phyloP scores from a whole-genome alignment of 1,140 invertebrate species.

The Armadillidium nasatum region DNA sequence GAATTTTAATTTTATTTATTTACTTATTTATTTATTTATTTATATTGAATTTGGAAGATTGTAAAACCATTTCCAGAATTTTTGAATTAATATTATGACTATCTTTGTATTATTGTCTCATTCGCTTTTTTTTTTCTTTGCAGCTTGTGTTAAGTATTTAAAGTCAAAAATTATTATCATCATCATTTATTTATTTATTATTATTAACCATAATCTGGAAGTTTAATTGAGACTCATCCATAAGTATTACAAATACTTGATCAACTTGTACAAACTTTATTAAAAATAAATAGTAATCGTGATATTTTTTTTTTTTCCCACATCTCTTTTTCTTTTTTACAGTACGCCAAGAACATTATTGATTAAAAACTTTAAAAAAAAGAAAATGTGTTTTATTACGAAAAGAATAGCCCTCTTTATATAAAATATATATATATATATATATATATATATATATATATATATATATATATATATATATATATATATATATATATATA shows the following conservation, averaged over 20 bases:
- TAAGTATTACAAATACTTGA: background rate
- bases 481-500: too few species aligned
- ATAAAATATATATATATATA: too few species aligned
- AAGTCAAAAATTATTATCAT: background rate
- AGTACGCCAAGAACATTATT: too few species aligned
- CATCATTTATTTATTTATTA: background rate
- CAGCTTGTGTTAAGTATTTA: too few species aligned
- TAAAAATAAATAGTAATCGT: background rate
- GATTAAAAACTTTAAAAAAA: too few species aligned
- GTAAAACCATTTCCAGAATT: background rate
- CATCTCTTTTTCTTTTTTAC: background rate
- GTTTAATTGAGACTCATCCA: background rate
- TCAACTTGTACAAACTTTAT: slow-evolving; percentile 11
- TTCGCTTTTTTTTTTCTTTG: too few species aligned
- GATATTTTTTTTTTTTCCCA: background rate
- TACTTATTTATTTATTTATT: background rate
- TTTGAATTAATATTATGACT: background rate
- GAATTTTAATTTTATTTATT: background rate
- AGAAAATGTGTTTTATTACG: too few species aligned
- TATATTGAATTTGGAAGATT: background rate
- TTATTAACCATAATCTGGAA: background rate
- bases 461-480: too few species aligned
- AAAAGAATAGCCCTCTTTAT: too few species aligned
- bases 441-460: too few species aligned
- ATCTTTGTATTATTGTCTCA: too few species aligned